phyloP scores from a whole-genome alignment of 2,797 vertebrate species.

The Emydoidea blandingii region DNA sequence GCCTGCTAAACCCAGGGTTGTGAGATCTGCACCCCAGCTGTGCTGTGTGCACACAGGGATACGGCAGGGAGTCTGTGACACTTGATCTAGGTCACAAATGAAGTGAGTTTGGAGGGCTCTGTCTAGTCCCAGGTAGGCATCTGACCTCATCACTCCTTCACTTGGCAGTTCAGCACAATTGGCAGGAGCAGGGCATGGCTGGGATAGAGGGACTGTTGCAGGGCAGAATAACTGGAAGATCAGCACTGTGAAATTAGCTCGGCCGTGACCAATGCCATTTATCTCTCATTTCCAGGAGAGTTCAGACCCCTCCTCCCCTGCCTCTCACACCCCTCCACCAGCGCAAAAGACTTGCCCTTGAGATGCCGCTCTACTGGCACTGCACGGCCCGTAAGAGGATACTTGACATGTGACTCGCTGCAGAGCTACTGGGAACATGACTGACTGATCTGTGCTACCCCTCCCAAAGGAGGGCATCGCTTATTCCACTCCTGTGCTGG shows the following conservation, averaged over 20 bases:
- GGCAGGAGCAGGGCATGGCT: not conserved
- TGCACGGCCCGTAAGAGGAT: not conserved
- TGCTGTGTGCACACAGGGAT: not conserved
- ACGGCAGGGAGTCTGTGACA: not conserved
- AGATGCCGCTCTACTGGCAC: not conserved
- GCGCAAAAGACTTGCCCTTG: not conserved
- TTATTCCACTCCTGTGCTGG: not conserved
- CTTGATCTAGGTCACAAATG: not conserved
- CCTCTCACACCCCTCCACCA: rapidly evolving
- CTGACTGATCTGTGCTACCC: not conserved
- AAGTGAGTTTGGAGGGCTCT: not conserved
- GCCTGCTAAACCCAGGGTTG: too few species aligned
- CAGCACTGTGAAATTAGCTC: not conserved
- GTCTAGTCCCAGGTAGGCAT: not conserved
- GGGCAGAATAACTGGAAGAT: not conserved
- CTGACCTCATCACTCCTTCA: rapidly evolving
- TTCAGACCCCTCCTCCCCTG: not conserved
- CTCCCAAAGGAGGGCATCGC: not conserved
- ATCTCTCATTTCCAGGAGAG: not conserved
- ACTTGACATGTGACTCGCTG: not conserved
- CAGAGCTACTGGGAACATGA: not conserved
- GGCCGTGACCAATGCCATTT: not conserved
- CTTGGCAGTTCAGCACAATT: not conserved
- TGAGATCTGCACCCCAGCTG: not conserved
- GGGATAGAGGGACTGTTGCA: rapidly evolving